Conservation (phyloP, 2,113 vertebrate genomes). For the Oceanodroma tethys region DNA sequence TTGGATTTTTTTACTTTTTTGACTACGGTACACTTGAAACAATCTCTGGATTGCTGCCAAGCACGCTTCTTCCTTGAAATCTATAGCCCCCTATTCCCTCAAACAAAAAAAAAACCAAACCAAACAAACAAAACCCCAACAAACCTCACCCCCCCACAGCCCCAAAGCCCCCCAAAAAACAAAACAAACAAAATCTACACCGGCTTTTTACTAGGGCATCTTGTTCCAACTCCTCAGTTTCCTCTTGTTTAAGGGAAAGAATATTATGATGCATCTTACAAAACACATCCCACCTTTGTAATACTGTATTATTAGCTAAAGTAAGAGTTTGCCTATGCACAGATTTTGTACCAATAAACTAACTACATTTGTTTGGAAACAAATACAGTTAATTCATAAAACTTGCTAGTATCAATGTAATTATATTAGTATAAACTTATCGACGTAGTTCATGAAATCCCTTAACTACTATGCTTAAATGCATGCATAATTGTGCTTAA, state of each 20-base stretch:
- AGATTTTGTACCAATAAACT: neutral
- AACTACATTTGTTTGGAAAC: neutral
- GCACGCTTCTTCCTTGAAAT: neutral
- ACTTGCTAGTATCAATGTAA: neutral
- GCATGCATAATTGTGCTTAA: neutral
- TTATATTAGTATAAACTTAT: neutral
- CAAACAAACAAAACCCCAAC: neutral
- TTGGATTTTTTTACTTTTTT: neutral
- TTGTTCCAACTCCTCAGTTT: neutral
- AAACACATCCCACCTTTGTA: neutral
- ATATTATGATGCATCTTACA: rapidly evolving
- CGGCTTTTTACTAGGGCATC: neutral
- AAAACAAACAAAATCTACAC: neutral
- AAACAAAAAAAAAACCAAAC: neutral
- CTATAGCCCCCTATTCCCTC: neutral
- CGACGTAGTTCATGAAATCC: neutral
- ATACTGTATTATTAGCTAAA: neutral
- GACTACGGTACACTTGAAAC: neutral
- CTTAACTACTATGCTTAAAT: neutral
- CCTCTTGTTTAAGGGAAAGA: neutral
- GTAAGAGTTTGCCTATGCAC: neutral
- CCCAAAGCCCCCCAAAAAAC: neutral
- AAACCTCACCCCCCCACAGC: rapidly evolving
- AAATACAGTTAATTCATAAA: neutral
- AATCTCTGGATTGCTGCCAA: neutral